phyloP scores from a whole-genome alignment of 2,113 vertebrate species.

The Polypterus bichir region DNA sequence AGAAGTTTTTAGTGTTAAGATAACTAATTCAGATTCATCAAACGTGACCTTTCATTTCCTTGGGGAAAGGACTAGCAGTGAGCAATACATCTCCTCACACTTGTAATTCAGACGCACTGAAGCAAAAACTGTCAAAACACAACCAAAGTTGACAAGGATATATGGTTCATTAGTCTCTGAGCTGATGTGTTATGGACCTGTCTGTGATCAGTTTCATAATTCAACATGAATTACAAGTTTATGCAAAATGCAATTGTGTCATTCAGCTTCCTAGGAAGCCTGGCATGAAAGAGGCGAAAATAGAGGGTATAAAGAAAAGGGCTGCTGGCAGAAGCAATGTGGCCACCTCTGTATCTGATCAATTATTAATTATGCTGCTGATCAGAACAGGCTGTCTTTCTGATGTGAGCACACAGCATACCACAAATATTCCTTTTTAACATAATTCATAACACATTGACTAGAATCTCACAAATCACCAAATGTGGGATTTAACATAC shows the following conservation, averaged over 20 bases:
- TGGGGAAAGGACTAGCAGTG: slow-evolving; percentile 27
- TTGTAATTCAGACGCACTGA: slow-evolving; percentile 45
- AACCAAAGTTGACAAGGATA: slow-evolving; percentile 36
- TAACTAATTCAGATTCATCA: slow-evolving; percentile 36
- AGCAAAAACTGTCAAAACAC: slow-evolving; percentile 52
- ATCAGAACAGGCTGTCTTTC: too few relatives aligned
- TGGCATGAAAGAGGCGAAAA: slow-evolving; percentile 17
- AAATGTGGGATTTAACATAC: too few relatives aligned
- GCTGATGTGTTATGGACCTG: slow-evolving; percentile 35
- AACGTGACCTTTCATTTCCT: slow-evolving; percentile 30
- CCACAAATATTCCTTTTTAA: too few relatives aligned
- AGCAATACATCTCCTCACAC: slow-evolving; percentile 27
- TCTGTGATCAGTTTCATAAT: slow-evolving; percentile 43
- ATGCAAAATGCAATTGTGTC: slow-evolving; percentile 25
- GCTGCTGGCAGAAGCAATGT: slow-evolving; percentile 6
- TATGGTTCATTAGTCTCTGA: slow-evolving; percentile 46
- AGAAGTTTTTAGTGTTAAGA: slow-evolving; percentile 26
- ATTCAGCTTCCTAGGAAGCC: slow-evolving; percentile 31
- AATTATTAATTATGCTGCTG: slow-evolving; percentile 26
- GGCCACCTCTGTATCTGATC: slow-evolving; percentile 17
- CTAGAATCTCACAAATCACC: too few relatives aligned
- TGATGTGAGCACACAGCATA: too few relatives aligned
- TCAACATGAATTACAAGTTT: slow-evolving; percentile 37
- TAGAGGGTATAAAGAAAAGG: slow-evolving; percentile 23
- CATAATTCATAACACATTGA: too few relatives aligned